phyloP scores from a whole-genome alignment of 2,888 invertebrate genomes.

The Priocnemis perturbator region DNA sequence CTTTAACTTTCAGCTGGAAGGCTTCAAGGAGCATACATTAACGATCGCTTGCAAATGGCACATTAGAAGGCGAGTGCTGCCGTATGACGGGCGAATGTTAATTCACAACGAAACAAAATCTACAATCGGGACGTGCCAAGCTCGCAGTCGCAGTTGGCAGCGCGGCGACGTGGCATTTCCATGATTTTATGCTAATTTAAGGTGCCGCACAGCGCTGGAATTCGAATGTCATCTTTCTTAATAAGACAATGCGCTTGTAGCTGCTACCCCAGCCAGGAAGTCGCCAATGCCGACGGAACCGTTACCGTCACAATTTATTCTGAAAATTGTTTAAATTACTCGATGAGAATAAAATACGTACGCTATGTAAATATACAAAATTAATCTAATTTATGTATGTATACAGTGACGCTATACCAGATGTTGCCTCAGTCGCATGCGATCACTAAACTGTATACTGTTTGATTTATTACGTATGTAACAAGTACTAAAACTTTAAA shows the following conservation, averaged over 20 bases:
- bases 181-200: conserved; percentile 62
- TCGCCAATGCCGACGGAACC: conserved; percentile 16
- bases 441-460: too few species aligned
- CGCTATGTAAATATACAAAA: too few species aligned
- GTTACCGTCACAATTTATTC: too few species aligned
- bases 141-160: conserved; percentile 52
- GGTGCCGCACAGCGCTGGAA: conserved; percentile 47
- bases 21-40: conserved; percentile 21
- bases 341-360: too few species aligned
- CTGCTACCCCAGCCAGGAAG: conserved; percentile 19
- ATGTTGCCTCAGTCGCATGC: too few species aligned
- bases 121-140: conserved; percentile 42
- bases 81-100: conserved; percentile 54
- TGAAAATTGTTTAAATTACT: too few species aligned
- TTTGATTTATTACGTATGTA: too few species aligned
- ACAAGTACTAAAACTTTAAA: too few species aligned
- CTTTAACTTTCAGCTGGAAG: too few species aligned
- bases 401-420: too few species aligned
- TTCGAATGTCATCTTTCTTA: conserved; percentile 48
- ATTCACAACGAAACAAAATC: conserved; percentile 45
- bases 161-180: conserved; percentile 50
- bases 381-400: too few species aligned
- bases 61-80: conserved; percentile 6
- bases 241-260: conserved; percentile 27
- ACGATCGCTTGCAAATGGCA: conserved; percentile 44